These are phyloP conservation scores for Manis crassicaudata DNA, from an alignment of 2,797 vertebrate genomes.

Conservation along the genomic window DNA sequence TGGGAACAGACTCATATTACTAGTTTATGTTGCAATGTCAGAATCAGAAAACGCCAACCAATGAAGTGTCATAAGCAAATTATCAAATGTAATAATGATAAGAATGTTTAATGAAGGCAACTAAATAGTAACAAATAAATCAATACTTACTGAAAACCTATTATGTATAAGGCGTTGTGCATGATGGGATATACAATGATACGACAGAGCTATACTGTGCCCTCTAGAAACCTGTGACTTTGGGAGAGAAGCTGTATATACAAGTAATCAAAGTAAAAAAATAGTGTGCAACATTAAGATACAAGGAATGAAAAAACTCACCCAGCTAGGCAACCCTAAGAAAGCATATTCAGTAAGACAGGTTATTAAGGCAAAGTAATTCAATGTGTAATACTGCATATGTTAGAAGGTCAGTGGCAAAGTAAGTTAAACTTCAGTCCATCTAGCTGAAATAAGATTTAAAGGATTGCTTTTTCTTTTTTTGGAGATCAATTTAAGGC, in stretches of 20 bases:
- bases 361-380: conserved; percentile 56
- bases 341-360: conserved; percentile 44
- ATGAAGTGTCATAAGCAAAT: not conserved
- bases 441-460: conserved; percentile 68
- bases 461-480: conserved; percentile 46
- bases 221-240: conserved; percentile 22
- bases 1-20: not conserved
- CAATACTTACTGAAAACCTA: not conserved
- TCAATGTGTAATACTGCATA: conserved; percentile 42
- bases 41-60: not conserved
- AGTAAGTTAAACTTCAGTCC: conserved; percentile 52
- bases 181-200: not conserved
- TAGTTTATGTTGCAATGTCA: not conserved
- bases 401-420: conserved; percentile 60
- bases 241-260: not conserved
- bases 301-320: not conserved
- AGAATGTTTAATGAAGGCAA: not conserved
- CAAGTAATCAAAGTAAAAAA: not conserved
- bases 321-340: not conserved
- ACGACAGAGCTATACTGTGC: not conserved
- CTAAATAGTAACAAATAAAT: not conserved
- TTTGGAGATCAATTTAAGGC: conserved; percentile 56
- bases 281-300: not conserved
- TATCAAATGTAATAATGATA: not conserved
- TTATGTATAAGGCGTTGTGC: not conserved